Percentiles rank a stretch among this genome's conserved stretches.
Evolutionary conservation across 2,888 invertebrate species (phyloP).

Genomic region (Allacma fusca): DNA sequence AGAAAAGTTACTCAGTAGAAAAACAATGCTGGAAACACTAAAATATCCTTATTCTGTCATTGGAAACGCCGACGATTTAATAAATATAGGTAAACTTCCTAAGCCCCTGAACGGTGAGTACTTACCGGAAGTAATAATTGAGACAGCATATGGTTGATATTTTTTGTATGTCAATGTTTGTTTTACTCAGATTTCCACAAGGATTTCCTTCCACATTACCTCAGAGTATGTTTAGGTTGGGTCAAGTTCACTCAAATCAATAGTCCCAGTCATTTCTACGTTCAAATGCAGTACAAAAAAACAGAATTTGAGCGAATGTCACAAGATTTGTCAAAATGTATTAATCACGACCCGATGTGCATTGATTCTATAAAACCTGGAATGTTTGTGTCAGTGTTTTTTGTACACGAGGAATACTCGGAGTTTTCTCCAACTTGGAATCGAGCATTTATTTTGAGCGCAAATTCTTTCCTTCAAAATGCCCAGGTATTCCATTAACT

Average conservation of each 20-base stretch:
- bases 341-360: not conserved
- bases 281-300: conserved; percentile 20
- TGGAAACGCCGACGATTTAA: not conserved
- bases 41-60: not conserved
- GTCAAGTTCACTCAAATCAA: conserved; percentile 21
- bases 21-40: not conserved
- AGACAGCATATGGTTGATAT: no score
- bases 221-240: conserved; percentile 23
- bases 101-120: not conserved
- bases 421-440: conserved; percentile 23
- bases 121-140: no score
- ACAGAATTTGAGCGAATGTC: not conserved
- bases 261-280: conserved; percentile 29
- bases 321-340: not conserved
- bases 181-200: not conserved
- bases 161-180: no score
- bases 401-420: not conserved
- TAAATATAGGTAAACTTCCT: not conserved
- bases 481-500: no score
- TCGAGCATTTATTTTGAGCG: conserved; percentile 27
- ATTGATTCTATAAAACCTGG: not conserved
- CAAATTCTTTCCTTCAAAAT: not conserved
- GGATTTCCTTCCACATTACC: not conserved
- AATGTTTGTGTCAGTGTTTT: conserved; percentile 26
- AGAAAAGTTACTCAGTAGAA: not conserved